A percentile compares a stretch with the other conserved stretches of the same genome.
phyloP scores from a whole-genome alignment of 92 coral and sea anemone species.

The Ricordea florida region DNA sequence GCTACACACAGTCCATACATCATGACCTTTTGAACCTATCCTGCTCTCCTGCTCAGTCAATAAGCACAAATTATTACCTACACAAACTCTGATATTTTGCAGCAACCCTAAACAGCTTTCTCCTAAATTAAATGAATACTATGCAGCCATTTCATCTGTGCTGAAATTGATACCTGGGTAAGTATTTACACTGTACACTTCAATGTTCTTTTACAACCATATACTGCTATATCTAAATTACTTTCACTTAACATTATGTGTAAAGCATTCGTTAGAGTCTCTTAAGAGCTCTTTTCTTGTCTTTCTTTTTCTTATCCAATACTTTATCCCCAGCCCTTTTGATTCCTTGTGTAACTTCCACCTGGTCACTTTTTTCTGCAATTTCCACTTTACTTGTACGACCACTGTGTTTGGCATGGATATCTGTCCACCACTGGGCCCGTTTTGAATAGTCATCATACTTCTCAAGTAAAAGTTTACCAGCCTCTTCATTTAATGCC shows the following conservation, averaged over 20 bases:
- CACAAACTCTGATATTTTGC: too few relatives aligned
- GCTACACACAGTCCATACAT: too few relatives aligned
- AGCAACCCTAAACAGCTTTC: too few relatives aligned
- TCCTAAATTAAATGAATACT: too few relatives aligned
- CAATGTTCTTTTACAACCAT: background rate
- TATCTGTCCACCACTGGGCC: slow-evolving; percentile 94
- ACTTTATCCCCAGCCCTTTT: slow-evolving; percentile 90
- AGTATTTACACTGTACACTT: slow-evolving; percentile 41
- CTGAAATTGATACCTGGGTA: too few relatives aligned
- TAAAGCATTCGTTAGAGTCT: slow-evolving; percentile 66
- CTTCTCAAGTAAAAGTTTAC: slow-evolving; percentile 89
- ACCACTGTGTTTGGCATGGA: slow-evolving; percentile 89
- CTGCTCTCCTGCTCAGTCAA: too few relatives aligned
- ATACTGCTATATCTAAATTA: background rate
- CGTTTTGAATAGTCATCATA: slow-evolving; percentile 97
- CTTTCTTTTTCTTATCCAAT: slow-evolving; percentile 95
- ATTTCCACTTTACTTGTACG: slow-evolving; percentile 42
- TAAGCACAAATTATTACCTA: too few relatives aligned
- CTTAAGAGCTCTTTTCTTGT: slow-evolving; percentile 92
- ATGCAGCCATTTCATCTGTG: too few relatives aligned
- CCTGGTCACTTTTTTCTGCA: slow-evolving; percentile 47
- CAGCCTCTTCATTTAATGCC: slow-evolving; percentile 98
- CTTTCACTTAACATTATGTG: background rate
- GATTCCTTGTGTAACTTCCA: slow-evolving; percentile 76
- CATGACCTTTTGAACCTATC: too few relatives aligned